A percentile compares a stretch with the other conserved stretches of the same genome.
phyloP scores from a whole-genome alignment of 2,797 vertebrate species.

The Cichlasoma orientale region DNA sequence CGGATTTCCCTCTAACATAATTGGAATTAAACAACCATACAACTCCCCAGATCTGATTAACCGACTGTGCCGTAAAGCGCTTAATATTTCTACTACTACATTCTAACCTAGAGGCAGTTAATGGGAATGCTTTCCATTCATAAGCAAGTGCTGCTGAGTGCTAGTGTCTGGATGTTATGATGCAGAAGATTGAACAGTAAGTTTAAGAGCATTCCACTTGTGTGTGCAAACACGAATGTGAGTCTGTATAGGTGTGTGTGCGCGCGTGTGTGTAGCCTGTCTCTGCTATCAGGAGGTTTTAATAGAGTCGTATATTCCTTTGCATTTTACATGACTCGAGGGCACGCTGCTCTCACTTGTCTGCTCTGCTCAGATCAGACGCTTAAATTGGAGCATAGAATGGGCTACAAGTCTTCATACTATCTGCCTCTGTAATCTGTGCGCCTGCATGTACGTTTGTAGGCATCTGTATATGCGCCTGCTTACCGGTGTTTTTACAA shows the following conservation, averaged over 20 bases:
- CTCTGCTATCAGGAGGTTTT: conserved; percentile 78
- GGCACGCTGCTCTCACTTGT: conserved; percentile 93
- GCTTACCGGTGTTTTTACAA: background rate
- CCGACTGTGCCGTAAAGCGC: background rate
- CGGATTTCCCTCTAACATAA: conserved; percentile 22
- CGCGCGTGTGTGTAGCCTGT: conserved; percentile 24
- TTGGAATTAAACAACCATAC: conserved; percentile 11
- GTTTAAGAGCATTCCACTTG: conserved; percentile 31
- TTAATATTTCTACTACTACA: background rate
- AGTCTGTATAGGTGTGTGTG: conserved; percentile 9
- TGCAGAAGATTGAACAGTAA: conserved; percentile 45
- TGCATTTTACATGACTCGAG: conserved; percentile 96
- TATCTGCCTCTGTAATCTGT: conserved; percentile 43
- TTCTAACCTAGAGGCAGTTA: conserved; percentile 3
- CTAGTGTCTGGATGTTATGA: conserved; percentile 41
- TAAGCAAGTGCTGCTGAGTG: conserved; percentile 22
- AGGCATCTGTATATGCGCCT: conserved; percentile 13
- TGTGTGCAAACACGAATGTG: conserved; percentile 41
- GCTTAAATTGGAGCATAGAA: conserved; percentile 87
- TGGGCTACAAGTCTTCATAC: conserved; percentile 79
- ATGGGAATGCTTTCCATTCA: conserved; percentile 22
- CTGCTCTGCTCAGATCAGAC: conserved; percentile 92
- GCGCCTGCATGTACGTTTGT: conserved; percentile 26
- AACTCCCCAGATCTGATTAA: conserved; percentile 4
- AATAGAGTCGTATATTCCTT: conserved; percentile 87